Evolutionary conservation across 2,797 vertebrate genomes (phyloP).

Genomic region (Hozukius guyotensis): DNA sequence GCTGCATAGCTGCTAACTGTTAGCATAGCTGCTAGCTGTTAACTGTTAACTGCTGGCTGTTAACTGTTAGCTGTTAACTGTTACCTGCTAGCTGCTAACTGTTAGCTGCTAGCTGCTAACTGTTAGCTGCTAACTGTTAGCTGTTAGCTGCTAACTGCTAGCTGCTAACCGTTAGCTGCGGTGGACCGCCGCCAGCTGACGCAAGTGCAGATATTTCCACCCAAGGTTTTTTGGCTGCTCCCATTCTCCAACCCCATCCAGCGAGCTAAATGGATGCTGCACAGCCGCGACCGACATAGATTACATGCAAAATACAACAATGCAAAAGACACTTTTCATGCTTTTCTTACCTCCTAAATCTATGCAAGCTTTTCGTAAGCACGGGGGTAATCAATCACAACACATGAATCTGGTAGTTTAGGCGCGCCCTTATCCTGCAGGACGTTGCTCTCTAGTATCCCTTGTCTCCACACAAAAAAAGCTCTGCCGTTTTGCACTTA

Average conservation of each 20-base stretch:
- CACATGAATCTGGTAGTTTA: constrained; percentile 81
- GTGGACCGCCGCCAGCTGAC: constrained; percentile 76
- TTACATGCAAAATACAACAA: constrained; percentile 44
- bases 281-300: constrained; percentile 1
- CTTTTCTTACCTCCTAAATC: constrained; percentile 79
- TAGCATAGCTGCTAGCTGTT: fast-evolving
- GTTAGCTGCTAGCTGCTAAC: fast-evolving
- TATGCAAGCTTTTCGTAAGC: constrained; percentile 71
- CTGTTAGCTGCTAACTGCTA: fast-evolving
- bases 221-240: constrained; percentile 64
- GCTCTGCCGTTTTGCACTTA: constrained; percentile 31
- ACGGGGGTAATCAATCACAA: constrained; percentile 76
- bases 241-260: constrained; percentile 55
- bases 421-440: constrained; percentile 81
- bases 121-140: fast-evolving
- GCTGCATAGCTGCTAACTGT: fast-evolving
- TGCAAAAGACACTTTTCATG: constrained; percentile 15
- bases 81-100: no score
- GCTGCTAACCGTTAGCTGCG: constrained; percentile 66
- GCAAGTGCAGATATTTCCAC: constrained; percentile 82
- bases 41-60: fast-evolving
- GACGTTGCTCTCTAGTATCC: constrained; percentile 73
- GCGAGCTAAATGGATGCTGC: constrained; percentile 63
- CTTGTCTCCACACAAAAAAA: constrained; percentile 56
- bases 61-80: fast-evolving